Evolutionary conservation across 2,113 vertebrate genomes (phyloP).

Genomic region (zebrafish (Danio rerio)): DNA sequence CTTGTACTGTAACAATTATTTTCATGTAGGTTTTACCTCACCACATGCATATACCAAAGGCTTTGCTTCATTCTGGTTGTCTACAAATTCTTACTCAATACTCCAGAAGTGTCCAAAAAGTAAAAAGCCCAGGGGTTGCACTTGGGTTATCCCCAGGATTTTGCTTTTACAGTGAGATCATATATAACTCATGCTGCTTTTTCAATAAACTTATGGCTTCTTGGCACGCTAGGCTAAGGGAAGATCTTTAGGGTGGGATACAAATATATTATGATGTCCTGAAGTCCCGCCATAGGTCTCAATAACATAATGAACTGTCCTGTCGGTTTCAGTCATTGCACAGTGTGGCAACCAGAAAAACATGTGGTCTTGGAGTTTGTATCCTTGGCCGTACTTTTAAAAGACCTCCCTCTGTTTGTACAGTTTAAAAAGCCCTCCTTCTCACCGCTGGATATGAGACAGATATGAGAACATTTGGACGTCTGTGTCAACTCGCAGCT

Average conservation of each 20-base stretch:
- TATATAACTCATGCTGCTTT: constrained; percentile 1
- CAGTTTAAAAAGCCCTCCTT: constrained; percentile 13
- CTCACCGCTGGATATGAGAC: constrained; percentile 12
- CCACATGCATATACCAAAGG: too few species aligned
- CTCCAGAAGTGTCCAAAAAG: background rate
- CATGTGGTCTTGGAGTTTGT: background rate
- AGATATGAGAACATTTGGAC: background rate
- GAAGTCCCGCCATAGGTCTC: background rate
- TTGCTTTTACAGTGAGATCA: constrained; percentile 14
- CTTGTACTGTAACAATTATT: too few species aligned
- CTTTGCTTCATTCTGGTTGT: background rate
- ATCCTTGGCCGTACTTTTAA: constrained; percentile 22
- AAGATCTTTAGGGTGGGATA: constrained; percentile 36
- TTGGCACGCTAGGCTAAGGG: background rate
- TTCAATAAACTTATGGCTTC: constrained; percentile 5
- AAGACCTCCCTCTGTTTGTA: background rate
- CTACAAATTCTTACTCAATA: background rate
- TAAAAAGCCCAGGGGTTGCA: constrained; percentile 3
- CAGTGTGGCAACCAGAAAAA: constrained; percentile 6
- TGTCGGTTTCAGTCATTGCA: background rate
- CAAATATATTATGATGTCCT: constrained; percentile 11
- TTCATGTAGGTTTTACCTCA: too few species aligned
- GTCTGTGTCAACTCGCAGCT: constrained; percentile 20
- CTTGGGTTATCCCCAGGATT: background rate
- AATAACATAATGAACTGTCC: constrained; percentile 29